phyloP scores from a whole-genome alignment of 2,888 invertebrate species.

The Fissipunctia ypsillon region DNA sequence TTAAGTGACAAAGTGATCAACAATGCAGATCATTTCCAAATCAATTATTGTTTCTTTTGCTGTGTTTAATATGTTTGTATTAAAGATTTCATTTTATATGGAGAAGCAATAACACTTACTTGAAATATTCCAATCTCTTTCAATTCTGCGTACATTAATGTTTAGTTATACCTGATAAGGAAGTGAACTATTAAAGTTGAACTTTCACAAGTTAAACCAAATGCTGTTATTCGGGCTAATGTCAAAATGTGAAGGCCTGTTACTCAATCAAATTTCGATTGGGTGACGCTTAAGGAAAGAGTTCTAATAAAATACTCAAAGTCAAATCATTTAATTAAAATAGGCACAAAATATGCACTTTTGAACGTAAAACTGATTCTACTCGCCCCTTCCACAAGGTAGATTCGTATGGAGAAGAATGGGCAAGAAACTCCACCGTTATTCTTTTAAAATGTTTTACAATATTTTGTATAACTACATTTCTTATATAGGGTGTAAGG shows the following conservation, averaged over 20 bases:
- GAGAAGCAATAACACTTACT: background rate
- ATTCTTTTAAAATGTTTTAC: too few relatives aligned
- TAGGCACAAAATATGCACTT: too few relatives aligned
- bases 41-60: background rate
- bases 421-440: too few relatives aligned
- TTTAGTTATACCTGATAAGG: slow-evolving; percentile 9
- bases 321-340: too few relatives aligned
- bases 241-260: slow-evolving; percentile 43
- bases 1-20: background rate
- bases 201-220: slow-evolving; percentile 43
- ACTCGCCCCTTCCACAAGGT: too few relatives aligned
- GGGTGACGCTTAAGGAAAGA: slow-evolving; percentile 1
- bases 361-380: too few relatives aligned
- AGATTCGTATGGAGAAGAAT: too few relatives aligned
- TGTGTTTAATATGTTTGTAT: background rate
- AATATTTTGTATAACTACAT: too few relatives aligned
- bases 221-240: slow-evolving; percentile 11
- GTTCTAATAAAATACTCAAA: too few relatives aligned
- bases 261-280: slow-evolving; percentile 18
- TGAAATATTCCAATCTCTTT: background rate
- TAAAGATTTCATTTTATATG: background rate
- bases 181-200: slow-evolving; percentile 22
- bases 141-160: background rate
- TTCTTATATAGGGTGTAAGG: too few relatives aligned
- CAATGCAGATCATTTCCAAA: background rate